Conservation (phyloP, 1,140 invertebrate species). For the Hermetia illucens region DNA sequence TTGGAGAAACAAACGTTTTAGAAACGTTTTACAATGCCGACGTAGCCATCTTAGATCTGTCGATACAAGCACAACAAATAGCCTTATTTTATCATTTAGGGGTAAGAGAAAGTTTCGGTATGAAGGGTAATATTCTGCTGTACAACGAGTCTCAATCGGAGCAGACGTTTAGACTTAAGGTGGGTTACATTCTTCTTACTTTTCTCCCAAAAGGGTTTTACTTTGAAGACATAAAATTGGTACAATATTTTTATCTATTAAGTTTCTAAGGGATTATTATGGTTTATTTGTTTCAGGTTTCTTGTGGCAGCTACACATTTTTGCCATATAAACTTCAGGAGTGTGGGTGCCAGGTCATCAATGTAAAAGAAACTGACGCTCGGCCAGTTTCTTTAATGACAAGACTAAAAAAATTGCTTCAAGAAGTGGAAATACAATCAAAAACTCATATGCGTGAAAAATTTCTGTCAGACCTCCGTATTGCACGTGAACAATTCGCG, state of each 20-base stretch:
- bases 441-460: slow-evolving; percentile 97
- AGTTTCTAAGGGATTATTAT: neutral
- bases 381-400: slow-evolving; percentile 44
- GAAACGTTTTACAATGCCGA: slow-evolving; percentile 94
- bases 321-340: slow-evolving; percentile 68
- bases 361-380: slow-evolving; percentile 44
- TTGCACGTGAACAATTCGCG: slow-evolving; percentile 75
- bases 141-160: slow-evolving; percentile 84
- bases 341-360: slow-evolving; percentile 62
- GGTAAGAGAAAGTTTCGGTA: slow-evolving; percentile 93
- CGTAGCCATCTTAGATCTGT: slow-evolving; percentile 92
- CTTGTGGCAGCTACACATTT: slow-evolving; percentile 75
- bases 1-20: slow-evolving; percentile 70
- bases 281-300: slow-evolving; percentile 43
- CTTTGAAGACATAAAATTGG: neutral
- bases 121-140: slow-evolving; percentile 94
- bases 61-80: slow-evolving; percentile 75
- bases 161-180: slow-evolving; percentile 70
- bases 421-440: slow-evolving; percentile 88
- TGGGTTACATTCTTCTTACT: slow-evolving; percentile 31
- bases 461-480: slow-evolving; percentile 86
- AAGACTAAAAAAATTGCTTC: slow-evolving; percentile 67
- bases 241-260: neutral
- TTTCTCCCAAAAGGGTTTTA: too few species aligned
- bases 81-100: slow-evolving; percentile 94